A percentile compares a stretch with the other conserved stretches of the same genome.
phyloP scores from a whole-genome alignment of 2,113 vertebrate genomes.

The Haliaeetus leucogaster region DNA sequence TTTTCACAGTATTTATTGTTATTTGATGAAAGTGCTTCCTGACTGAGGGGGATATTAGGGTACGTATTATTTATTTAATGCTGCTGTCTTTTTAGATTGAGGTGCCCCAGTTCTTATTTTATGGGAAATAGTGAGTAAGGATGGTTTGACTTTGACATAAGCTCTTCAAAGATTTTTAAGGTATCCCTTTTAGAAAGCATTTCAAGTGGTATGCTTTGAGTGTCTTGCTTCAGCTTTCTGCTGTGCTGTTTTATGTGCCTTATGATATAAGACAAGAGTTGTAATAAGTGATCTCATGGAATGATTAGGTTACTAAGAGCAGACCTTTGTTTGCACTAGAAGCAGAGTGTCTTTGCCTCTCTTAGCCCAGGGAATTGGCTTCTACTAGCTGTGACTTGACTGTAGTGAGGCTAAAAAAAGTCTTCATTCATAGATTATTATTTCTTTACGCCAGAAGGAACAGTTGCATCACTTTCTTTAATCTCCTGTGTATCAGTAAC shows the following conservation, averaged over 20 bases:
- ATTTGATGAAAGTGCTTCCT: neutral
- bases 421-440: neutral
- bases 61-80: neutral
- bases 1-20: neutral
- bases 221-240: neutral
- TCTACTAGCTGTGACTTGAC: neutral
- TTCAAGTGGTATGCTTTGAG: neutral
- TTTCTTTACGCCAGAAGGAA: neutral
- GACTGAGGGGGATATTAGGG: neutral
- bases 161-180: neutral
- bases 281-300: neutral
- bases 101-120: neutral
- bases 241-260: neutral
- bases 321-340: neutral
- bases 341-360: neutral
- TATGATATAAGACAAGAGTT: neutral
- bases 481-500: neutral
- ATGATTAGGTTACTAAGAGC: neutral
- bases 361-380: neutral
- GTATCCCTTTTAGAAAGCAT: neutral
- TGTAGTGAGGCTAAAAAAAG: neutral
- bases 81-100: neutral
- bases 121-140: neutral
- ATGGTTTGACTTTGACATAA: neutral
- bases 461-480: neutral